Evolutionary conservation across 2,888 invertebrate species (phyloP).

Genomic region (Enchytraeus crypticus): DNA sequence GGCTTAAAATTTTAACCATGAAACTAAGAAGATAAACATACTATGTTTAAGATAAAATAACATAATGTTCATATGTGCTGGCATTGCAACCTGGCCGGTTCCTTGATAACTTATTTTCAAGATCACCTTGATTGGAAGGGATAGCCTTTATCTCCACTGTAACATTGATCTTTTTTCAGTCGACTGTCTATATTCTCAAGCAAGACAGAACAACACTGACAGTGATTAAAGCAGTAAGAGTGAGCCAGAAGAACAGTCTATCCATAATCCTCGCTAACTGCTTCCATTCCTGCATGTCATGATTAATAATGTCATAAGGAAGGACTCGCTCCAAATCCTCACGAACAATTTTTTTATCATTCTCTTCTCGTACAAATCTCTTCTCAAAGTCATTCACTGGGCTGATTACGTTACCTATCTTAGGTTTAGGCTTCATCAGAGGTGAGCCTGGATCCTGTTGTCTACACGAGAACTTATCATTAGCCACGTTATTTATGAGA

Average conservation of each 20-base stretch:
- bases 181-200: too few species aligned
- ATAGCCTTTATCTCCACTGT: too few species aligned
- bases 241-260: constrained; percentile 53
- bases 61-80: too few species aligned
- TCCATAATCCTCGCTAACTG: constrained; percentile 53
- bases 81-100: too few species aligned
- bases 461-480: background rate
- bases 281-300: constrained; percentile 39
- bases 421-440: background rate
- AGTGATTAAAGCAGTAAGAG: constrained; percentile 42
- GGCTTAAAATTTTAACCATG: too few species aligned
- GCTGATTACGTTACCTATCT: background rate
- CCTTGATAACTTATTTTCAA: too few species aligned
- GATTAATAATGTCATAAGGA: constrained; percentile 5
- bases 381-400: background rate
- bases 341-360: constrained; percentile 27
- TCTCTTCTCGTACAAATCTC: background rate
- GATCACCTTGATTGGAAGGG: too few species aligned
- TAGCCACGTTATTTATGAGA: background rate
- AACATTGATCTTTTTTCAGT: too few species aligned
- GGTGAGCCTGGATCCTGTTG: background rate
- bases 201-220: constrained; percentile 11
- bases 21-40: too few species aligned
- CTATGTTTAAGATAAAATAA: too few species aligned
- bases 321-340: constrained; percentile 27